Evolutionary conservation across 2,113 vertebrate genomes (phyloP).

Genomic region (Piaya cayana): DNA sequence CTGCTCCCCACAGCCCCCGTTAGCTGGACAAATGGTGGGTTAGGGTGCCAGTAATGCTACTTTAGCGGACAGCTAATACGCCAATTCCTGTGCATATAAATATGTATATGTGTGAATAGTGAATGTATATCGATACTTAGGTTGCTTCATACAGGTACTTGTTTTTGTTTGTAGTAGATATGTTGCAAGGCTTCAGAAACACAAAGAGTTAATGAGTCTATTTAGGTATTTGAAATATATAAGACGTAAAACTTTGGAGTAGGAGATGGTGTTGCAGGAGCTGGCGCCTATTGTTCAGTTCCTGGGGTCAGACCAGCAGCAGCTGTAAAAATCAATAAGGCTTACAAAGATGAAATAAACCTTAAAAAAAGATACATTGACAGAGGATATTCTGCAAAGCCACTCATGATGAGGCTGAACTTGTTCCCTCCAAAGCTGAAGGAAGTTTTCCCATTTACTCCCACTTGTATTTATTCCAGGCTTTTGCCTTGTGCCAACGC

Average conservation of each 20-base stretch:
- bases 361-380: neutral
- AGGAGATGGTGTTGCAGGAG: neutral
- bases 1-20: neutral
- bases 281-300: neutral
- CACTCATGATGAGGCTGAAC: neutral
- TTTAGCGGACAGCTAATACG: neutral
- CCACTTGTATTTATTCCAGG: too few relatives aligned
- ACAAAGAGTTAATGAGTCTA: neutral
- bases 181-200: neutral
- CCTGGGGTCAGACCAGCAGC: conserved; percentile 26
- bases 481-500: neutral
- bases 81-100: neutral
- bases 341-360: conserved; percentile 41
- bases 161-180: conserved; percentile 26
- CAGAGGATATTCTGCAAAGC: neutral
- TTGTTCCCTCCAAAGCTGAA: rapidly evolving
- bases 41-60: neutral
- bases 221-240: conserved; percentile 14
- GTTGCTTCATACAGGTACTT: neutral
- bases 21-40: neutral
- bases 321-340: conserved; percentile 40
- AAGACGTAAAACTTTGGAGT: neutral
- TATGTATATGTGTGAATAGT: neutral
- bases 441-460: neutral
- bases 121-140: neutral